Evolutionary conservation across 2,888 invertebrate species (phyloP).

Genomic region (Noctuana brunneofusca): DNA sequence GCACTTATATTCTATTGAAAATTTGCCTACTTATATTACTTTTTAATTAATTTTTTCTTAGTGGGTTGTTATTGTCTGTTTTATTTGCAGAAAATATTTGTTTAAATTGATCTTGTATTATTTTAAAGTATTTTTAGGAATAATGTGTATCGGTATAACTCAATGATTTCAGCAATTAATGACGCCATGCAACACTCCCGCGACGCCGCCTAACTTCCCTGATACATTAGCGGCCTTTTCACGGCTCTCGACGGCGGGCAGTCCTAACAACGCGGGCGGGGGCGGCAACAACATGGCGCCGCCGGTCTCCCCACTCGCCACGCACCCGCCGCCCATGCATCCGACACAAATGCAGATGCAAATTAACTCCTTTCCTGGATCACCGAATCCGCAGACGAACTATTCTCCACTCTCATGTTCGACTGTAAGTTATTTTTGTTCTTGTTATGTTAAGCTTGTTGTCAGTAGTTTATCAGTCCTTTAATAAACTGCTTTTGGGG

Average conservation of each 20-base stretch:
- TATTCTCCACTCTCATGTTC: slow-evolving; percentile 75
- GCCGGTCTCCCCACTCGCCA: slow-evolving; percentile 73
- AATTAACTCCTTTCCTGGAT: slow-evolving; percentile 63
- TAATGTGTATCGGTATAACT: not conserved
- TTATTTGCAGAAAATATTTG: too few relatives aligned
- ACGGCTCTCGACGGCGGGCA: slow-evolving; percentile 89
- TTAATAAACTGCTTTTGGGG: too few relatives aligned
- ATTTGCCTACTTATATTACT: too few relatives aligned
- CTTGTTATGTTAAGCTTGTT: not conserved
- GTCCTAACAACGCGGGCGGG: slow-evolving; percentile 67
- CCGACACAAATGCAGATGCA: slow-evolving; percentile 62
- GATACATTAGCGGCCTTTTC: slow-evolving; percentile 95
- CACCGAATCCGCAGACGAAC: slow-evolving; percentile 67
- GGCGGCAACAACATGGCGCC: slow-evolving; percentile 55
- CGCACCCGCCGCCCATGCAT: slow-evolving; percentile 65
- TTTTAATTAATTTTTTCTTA: too few relatives aligned
- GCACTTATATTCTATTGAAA: too few relatives aligned
- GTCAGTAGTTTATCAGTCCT: too few relatives aligned
- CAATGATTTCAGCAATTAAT: slow-evolving; percentile 85
- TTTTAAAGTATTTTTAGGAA: too few relatives aligned
- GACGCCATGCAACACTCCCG: slow-evolving; percentile 97
- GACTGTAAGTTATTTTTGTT: slow-evolving; percentile 59
- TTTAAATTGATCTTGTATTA: too few relatives aligned
- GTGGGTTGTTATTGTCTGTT: too few relatives aligned
- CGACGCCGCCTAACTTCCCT: slow-evolving; percentile 96